These are phyloP conservation scores for Isaurus tuberculatus DNA, from an alignment of 92 coral and sea anemone species.

Conservation along the genomic window DNA sequence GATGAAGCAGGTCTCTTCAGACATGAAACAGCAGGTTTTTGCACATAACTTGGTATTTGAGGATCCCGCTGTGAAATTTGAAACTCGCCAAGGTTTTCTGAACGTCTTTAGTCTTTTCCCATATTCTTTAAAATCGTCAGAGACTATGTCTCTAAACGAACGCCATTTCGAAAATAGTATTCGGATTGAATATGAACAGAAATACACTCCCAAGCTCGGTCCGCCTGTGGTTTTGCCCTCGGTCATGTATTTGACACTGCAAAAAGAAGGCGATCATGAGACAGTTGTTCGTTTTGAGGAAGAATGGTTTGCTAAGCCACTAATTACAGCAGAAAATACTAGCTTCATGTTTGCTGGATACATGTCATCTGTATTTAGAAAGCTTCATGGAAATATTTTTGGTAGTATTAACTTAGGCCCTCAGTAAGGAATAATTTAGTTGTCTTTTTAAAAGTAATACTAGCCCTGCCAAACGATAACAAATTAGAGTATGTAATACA, in stretches of 20 bases:
- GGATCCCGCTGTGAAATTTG: background rate
- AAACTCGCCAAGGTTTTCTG: background rate
- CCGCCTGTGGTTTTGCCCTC: background rate
- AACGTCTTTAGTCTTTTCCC: background rate
- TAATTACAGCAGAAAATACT: background rate
- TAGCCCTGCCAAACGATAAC: no score
- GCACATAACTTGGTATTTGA: background rate
- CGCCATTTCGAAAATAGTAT: background rate
- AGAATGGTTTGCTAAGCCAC: conserved; percentile 12
- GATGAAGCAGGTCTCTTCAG: background rate
- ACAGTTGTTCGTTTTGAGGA: conserved; percentile 11
- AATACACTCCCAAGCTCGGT: conserved; percentile 13
- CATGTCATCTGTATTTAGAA: conserved; percentile 14
- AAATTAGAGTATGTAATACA: no score
- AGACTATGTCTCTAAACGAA: background rate
- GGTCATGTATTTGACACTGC: conserved; percentile 3
- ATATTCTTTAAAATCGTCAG: background rate
- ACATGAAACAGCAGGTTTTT: background rate
- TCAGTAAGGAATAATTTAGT: no score
- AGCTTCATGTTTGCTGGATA: conserved; percentile 1
- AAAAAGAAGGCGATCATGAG: background rate
- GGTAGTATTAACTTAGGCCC: background rate
- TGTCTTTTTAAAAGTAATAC: no score
- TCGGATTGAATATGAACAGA: conserved; percentile 12
- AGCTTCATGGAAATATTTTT: conserved; percentile 9